Percentiles rank a stretch among this genome's conserved stretches.
Evolutionary conservation across 2,113 vertebrate genomes (phyloP).

Genomic region (Carassius gibelio): DNA sequence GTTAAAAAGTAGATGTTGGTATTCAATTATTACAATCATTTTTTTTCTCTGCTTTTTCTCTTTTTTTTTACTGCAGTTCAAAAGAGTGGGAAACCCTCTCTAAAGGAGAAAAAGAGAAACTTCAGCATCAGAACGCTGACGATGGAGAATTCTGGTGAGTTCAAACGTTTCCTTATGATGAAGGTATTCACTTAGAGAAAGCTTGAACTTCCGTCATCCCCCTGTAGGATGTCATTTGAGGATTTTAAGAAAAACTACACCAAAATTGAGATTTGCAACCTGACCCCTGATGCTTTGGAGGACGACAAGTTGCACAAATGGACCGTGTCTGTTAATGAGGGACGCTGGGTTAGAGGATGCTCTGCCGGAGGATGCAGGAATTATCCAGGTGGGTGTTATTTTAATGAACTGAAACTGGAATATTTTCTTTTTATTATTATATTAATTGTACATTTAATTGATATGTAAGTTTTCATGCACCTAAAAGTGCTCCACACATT

Average conservation of each 20-base stretch:
- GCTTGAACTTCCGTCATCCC: neutral
- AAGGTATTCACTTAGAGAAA: neutral
- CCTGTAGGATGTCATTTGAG: constrained; percentile 89
- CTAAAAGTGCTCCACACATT: no score
- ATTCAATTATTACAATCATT: neutral
- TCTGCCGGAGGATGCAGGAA: constrained; percentile 96
- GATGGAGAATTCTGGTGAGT: constrained; percentile 96
- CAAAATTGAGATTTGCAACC: constrained; percentile 97
- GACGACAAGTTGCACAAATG: constrained; percentile 91
- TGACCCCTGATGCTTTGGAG: constrained; percentile 92
- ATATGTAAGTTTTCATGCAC: no score
- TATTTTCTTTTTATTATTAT: no score
- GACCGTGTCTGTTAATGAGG: constrained; percentile 96
- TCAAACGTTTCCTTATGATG: neutral
- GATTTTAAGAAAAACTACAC: constrained; percentile 96
- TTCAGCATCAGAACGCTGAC: constrained; percentile 88
- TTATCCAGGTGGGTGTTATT: constrained; percentile 82
- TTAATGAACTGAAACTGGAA: neutral
- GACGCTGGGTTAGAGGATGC: constrained; percentile 94
- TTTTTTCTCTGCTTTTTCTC: neutral
- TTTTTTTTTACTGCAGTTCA: constrained; percentile 73
- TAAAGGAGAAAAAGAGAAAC: constrained; percentile 83
- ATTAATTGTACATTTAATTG: no score
- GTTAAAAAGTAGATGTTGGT: neutral
- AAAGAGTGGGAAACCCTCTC: constrained; percentile 88